Conservation (phyloP, 2,888 invertebrate species). For the Drosophila formosana region DNA sequence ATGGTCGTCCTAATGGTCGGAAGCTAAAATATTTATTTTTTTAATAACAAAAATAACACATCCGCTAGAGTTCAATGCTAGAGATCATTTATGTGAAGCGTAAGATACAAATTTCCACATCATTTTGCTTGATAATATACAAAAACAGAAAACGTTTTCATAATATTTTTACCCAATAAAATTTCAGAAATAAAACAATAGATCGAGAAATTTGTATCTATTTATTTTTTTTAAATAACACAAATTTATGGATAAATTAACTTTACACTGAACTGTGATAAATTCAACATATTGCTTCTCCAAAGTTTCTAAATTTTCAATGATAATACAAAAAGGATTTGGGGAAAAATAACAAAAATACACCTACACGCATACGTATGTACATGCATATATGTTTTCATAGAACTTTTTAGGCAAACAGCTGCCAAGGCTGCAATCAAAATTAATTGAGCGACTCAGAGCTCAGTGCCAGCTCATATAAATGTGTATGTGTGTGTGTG, state of each 20-base stretch:
- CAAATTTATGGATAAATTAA: slow-evolving; percentile 51
- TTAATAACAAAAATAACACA: background rate
- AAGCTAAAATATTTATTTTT: background rate
- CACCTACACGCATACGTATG: slow-evolving; percentile 34
- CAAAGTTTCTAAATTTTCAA: slow-evolving; percentile 21
- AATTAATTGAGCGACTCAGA: slow-evolving; percentile 75
- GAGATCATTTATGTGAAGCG: too few relatives aligned
- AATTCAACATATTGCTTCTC: slow-evolving; percentile 21
- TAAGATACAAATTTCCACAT: too few relatives aligned
- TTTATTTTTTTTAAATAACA: slow-evolving; percentile 11
- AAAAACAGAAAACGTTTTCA: too few relatives aligned
- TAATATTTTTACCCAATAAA: slow-evolving; percentile 9
- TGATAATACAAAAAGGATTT: slow-evolving; percentile 36
- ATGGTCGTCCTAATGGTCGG: background rate
- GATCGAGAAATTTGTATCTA: background rate
- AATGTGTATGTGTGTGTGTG: slow-evolving; percentile 5
- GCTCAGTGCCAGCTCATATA: slow-evolving; percentile 53
- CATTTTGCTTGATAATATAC: background rate
- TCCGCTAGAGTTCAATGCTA: too few relatives aligned
- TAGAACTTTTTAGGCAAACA: slow-evolving; percentile 47
- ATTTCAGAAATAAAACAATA: background rate
- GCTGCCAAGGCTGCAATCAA: slow-evolving; percentile 77
- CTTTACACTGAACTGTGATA: slow-evolving; percentile 48
- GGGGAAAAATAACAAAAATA: slow-evolving; percentile 28
- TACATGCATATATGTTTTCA: slow-evolving; percentile 21